A percentile compares a stretch with the other conserved stretches of the same genome.
Evolutionary conservation across 2,113 vertebrate genomes (phyloP).

Genomic region (Theristicus caerulescens): DNA sequence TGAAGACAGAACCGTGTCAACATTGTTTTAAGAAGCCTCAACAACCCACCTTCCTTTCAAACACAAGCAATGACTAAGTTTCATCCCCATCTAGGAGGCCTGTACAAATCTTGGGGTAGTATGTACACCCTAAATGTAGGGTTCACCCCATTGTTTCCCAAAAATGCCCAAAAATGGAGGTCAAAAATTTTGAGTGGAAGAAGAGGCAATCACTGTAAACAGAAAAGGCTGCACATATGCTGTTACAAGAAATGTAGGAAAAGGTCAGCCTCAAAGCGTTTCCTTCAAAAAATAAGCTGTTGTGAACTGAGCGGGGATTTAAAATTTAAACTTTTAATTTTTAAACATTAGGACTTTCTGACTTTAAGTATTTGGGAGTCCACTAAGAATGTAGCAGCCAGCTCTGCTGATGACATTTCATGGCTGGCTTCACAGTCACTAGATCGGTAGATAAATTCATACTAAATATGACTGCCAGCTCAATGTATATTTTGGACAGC

Average conservation of each 20-base stretch:
- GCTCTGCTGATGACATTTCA: background rate
- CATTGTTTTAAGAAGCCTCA: background rate
- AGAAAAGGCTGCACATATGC: background rate
- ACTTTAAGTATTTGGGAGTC: background rate
- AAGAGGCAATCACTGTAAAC: background rate
- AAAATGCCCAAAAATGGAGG: background rate
- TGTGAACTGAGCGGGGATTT: background rate
- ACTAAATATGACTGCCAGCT: background rate
- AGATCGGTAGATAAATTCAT: background rate
- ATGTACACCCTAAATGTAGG: rapidly evolving
- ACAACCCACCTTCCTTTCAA: background rate
- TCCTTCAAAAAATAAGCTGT: background rate
- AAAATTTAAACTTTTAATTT: background rate
- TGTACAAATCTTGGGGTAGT: background rate
- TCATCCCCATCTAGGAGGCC: background rate
- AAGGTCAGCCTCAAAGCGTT: background rate
- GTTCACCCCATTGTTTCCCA: background rate
- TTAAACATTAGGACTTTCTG: background rate
- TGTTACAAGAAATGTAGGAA: background rate
- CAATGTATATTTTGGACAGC: background rate
- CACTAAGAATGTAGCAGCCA: background rate
- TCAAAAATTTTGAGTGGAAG: background rate
- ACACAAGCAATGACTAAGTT: background rate
- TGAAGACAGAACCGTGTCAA: background rate
- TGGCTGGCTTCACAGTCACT: background rate